Evolutionary conservation across 1,140 invertebrate genomes (phyloP).

Genomic region (Drosophila sulfurigaster): DNA sequence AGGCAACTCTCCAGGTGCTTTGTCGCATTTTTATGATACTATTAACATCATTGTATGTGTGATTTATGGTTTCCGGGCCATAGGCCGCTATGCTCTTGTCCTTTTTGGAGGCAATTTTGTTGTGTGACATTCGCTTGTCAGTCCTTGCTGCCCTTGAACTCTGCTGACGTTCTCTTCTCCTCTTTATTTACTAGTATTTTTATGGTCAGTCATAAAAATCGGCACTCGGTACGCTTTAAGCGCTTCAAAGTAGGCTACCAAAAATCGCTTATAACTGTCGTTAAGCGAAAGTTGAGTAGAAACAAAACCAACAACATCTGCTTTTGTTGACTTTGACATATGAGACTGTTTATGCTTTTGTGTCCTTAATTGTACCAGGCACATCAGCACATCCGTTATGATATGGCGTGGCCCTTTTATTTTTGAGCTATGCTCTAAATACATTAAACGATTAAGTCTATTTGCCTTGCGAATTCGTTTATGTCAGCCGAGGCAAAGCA

Average conservation of each 20-base stretch:
- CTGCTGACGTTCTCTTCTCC: constrained; percentile 22
- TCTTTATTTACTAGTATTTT: constrained; percentile 43
- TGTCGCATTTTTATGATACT: constrained; percentile 73
- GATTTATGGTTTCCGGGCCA: constrained; percentile 58
- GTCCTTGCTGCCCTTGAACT: constrained; percentile 50
- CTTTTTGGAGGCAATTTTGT: constrained; percentile 10
- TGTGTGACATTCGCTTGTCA: not conserved
- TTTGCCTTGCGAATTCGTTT: constrained; percentile 19
- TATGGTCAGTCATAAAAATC: constrained; percentile 64
- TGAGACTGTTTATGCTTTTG: constrained; percentile 57
- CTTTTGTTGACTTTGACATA: constrained; percentile 74
- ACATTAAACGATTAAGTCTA: not conserved
- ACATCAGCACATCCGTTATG: constrained; percentile 30
- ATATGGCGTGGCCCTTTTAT: constrained; percentile 34
- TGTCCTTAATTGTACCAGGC: constrained; percentile 66
- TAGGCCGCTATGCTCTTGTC: constrained; percentile 27
- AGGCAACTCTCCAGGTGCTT: constrained; percentile 43
- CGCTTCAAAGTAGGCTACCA: constrained; percentile 56
- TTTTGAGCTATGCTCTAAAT: not conserved
- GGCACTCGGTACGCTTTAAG: constrained; percentile 22
- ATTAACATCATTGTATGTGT: constrained; percentile 76
- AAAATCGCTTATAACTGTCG: constrained; percentile 47
- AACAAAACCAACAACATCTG: constrained; percentile 59
- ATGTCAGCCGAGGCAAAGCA: constrained; percentile 13
- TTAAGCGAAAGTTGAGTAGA: constrained; percentile 47